Evolutionary conservation across 2,888 invertebrate genomes (phyloP).

Genomic region (Drosophila prolongata): DNA sequence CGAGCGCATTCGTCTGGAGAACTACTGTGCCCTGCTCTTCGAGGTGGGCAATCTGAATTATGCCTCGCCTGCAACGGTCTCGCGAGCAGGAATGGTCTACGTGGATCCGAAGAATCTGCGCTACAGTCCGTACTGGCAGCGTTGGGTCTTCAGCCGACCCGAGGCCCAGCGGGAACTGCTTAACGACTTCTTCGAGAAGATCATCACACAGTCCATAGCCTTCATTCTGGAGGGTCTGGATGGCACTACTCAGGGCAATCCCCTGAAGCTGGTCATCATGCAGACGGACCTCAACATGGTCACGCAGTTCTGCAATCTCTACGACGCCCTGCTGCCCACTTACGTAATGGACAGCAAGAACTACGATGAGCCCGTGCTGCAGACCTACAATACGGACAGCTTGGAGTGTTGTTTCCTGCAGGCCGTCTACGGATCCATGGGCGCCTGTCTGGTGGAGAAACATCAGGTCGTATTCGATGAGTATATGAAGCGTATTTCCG

Average conservation of each 20-base stretch:
- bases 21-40: slow-evolving; percentile 93
- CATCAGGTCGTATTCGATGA: slow-evolving; percentile 91
- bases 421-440: slow-evolving; percentile 93
- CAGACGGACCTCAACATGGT: slow-evolving; percentile 95
- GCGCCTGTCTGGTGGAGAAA: slow-evolving; percentile 90
- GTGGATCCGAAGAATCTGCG: slow-evolving; percentile 96
- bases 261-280: slow-evolving; percentile 92
- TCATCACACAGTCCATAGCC: slow-evolving; percentile 90
- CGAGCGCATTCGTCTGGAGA: slow-evolving; percentile 92
- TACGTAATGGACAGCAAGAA: slow-evolving; percentile 78
- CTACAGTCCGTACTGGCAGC: slow-evolving; percentile 93
- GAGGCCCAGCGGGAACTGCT: slow-evolving; percentile 85
- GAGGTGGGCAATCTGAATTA: slow-evolving; percentile 95
- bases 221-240: slow-evolving; percentile 90
- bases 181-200: slow-evolving; percentile 89
- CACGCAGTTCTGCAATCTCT: slow-evolving; percentile 92
- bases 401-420: slow-evolving; percentile 90
- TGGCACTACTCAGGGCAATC: slow-evolving; percentile 89
- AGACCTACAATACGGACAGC: slow-evolving; percentile 86
- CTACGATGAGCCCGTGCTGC: slow-evolving; percentile 84
- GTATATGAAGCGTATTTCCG: slow-evolving; percentile 88
- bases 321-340: slow-evolving; percentile 88
- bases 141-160: slow-evolving; percentile 89
- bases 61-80: slow-evolving; percentile 96
- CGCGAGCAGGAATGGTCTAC: slow-evolving; percentile 96